Percentiles rank a stretch among this genome's conserved stretches.
These are phyloP conservation scores for Halichondria panicea DNA, from an alignment of 37 sponge, comb jelly and placozoan species.

Conservation along the genomic window DNA sequence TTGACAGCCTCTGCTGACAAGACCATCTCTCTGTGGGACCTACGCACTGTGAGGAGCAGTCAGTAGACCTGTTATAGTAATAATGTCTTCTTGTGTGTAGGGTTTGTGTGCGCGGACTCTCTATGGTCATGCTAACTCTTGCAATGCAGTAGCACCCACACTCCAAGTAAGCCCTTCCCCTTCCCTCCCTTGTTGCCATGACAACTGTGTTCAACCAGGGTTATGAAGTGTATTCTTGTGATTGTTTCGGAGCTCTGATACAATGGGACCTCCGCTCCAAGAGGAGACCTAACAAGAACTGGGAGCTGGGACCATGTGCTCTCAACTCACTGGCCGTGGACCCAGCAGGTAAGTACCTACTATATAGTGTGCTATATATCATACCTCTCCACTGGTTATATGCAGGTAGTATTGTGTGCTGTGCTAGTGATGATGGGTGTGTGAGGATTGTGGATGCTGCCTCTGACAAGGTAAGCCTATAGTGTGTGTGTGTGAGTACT, in stretches of 20 bases:
- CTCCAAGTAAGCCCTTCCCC: constrained; percentile 43
- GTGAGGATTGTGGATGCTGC: constrained; percentile 54
- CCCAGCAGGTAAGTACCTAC: constrained; percentile 45
- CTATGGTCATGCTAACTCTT: constrained; percentile 88
- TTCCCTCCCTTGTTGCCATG: neutral
- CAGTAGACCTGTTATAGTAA: neutral
- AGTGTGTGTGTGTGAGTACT: no score
- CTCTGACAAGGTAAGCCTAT: constrained; percentile 29
- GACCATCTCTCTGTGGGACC: constrained; percentile 96
- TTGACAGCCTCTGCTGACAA: constrained; percentile 89
- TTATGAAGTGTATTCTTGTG: constrained; percentile 56
- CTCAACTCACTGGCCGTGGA: constrained; percentile 78
- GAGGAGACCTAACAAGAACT: neutral
- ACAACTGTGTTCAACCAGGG: neutral
- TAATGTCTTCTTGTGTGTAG: constrained; percentile 16
- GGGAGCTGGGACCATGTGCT: constrained; percentile 79
- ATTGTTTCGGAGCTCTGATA: constrained; percentile 71
- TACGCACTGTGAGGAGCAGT: constrained; percentile 63
- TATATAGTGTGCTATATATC: neutral
- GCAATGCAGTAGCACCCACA: constrained; percentile 65
- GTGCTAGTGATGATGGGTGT: constrained; percentile 69
- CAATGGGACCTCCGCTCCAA: constrained; percentile 77
- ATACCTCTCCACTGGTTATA: no score
- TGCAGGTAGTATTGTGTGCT: constrained; percentile 54
- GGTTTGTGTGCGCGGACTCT: constrained; percentile 91